phyloP scores from a whole-genome alignment of 2,113 vertebrate genomes.

The Athene noctua region DNA sequence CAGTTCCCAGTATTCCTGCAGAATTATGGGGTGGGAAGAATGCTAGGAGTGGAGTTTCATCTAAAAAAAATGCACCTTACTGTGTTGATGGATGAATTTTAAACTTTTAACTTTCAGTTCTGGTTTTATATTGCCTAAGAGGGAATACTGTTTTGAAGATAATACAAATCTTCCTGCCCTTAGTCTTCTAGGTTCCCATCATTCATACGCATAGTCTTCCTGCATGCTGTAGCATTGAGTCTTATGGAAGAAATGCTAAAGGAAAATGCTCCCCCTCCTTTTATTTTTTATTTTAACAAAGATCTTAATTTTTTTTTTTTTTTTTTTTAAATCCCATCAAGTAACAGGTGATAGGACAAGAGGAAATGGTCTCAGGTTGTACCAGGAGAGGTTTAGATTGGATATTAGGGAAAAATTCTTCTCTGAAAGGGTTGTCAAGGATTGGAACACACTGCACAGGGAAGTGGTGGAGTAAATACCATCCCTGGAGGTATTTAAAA shows the following conservation, averaged over 20 bases:
- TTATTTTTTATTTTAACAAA: not conserved
- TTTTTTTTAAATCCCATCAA: not conserved
- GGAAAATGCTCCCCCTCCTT: not conserved
- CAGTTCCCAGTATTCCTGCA: not conserved
- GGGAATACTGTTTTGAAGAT: conserved; percentile 1
- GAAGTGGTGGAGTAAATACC: not conserved
- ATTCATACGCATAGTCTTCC: not conserved
- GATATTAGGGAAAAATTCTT: not conserved
- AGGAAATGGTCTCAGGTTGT: not conserved
- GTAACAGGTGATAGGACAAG: not conserved
- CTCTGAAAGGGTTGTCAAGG: not conserved
- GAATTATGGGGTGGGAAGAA: not conserved
- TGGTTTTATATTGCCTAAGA: not conserved
- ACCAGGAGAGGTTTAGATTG: not conserved
- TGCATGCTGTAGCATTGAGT: not conserved
- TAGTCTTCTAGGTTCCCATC: not conserved
- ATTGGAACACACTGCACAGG: not conserved
- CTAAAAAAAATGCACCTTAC: not conserved
- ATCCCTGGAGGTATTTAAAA: not conserved
- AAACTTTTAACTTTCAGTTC: conserved; percentile 21
- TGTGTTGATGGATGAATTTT: conserved; percentile 4
- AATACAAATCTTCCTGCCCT: conserved; percentile 21
- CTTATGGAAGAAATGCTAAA: not conserved
- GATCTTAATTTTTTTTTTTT: not conserved
- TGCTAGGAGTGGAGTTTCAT: not conserved